Conservation (phyloP, 2,888 invertebrate species). For the Drosophila setosimentum region DNA sequence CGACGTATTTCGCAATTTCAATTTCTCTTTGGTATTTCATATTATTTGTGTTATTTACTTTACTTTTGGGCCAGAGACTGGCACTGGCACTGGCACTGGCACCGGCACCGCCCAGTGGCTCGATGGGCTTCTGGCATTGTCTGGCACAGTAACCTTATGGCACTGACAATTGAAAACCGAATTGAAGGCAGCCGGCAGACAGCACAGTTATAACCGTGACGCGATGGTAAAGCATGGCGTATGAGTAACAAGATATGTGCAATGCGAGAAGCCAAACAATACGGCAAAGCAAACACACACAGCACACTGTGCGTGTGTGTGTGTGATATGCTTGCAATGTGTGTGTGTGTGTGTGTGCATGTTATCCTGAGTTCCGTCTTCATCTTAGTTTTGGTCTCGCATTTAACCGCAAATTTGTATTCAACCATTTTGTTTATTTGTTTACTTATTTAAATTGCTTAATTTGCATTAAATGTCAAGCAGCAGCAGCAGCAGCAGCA, state of each 20-base stretch:
- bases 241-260: conserved; percentile 79
- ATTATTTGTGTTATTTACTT: conserved; percentile 68
- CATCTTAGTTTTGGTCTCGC: conserved; percentile 43
- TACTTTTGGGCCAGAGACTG: conserved; percentile 32
- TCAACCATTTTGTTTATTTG: conserved; percentile 58
- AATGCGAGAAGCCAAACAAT: conserved; percentile 56
- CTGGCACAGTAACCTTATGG: conserved; percentile 40
- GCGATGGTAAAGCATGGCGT: conserved; percentile 54
- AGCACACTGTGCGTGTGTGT: conserved; percentile 13
- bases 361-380: conserved; percentile 20
- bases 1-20: conserved; percentile 57
- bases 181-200: conserved; percentile 43
- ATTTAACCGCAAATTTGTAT: conserved; percentile 60
- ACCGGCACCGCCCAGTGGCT: conserved; percentile 19
- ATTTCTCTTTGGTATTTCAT: conserved; percentile 68
- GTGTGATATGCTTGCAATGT: background rate
- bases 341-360: conserved; percentile 4
- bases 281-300: conserved; percentile 21
- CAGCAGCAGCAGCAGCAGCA: conserved; percentile 31
- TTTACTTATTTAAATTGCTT: conserved; percentile 79
- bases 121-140: conserved; percentile 33
- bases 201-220: conserved; percentile 44
- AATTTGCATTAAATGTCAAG: conserved; percentile 76
- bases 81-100: too few relatives aligned
- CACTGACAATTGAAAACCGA: conserved; percentile 69